Conservation (phyloP, 1,140 invertebrate genomes). For the Saccostrea echinata region DNA sequence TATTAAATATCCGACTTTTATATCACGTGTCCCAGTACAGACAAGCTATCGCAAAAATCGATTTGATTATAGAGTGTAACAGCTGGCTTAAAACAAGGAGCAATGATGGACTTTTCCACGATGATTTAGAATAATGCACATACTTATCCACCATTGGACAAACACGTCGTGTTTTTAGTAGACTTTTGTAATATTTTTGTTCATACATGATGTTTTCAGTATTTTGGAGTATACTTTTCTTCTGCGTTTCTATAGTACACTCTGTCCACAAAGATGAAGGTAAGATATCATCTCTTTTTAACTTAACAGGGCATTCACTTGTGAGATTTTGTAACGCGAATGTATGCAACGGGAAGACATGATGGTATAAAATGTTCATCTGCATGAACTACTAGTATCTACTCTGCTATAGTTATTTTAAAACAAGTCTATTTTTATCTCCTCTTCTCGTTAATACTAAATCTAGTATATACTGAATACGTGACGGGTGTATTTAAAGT, state of each 20-base stretch:
- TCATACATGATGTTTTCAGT: no score
- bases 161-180: background rate
- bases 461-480: no score
- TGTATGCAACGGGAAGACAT: no score
- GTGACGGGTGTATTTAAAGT: no score
- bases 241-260: background rate
- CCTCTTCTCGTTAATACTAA: no score
- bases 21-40: slow-evolving; percentile 10
- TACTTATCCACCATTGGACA: background rate
- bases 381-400: no score
- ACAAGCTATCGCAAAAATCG: slow-evolving; percentile 32
- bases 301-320: no score
- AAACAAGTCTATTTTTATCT: no score
- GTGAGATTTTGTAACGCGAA: no score
- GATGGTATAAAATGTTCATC: no score
- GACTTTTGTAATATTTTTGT: background rate
- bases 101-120: background rate
- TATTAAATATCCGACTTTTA: background rate
- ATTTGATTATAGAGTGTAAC: slow-evolving; percentile 9
- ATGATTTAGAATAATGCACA: background rate
- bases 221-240: background rate
- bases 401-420: no score
- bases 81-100: background rate
- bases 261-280: background rate
- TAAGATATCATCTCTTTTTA: background rate